Conservation (phyloP, 2,888 invertebrate species). For the Entomobrya proxima region DNA sequence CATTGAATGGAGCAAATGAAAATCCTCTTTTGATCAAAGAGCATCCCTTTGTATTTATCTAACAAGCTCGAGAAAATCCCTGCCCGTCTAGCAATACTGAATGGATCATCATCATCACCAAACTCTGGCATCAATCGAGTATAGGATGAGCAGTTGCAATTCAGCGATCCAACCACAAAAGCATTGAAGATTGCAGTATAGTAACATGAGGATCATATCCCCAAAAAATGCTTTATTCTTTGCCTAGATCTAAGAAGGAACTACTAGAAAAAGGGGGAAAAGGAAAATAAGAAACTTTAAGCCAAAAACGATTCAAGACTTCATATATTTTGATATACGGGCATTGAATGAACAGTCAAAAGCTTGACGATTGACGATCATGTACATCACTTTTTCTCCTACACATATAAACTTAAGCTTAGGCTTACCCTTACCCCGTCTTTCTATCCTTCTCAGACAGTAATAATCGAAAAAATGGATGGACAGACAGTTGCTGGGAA, state of each 20-base stretch:
- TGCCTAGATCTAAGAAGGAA: background rate
- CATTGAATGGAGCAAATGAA: background rate
- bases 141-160: background rate
- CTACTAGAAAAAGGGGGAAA: background rate
- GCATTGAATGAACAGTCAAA: background rate
- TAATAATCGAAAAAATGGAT: slow-evolving; percentile 11
- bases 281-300: too few species aligned
- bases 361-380: background rate
- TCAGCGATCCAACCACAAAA: background rate
- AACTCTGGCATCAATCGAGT: background rate
- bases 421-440: background rate
- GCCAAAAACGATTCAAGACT: too few species aligned
- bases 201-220: too few species aligned
- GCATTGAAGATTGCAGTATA: background rate
- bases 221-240: background rate
- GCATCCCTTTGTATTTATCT: slow-evolving; percentile 1
- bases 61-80: background rate
- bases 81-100: background rate
- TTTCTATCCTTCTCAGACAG: background rate
- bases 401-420: background rate
- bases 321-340: background rate
- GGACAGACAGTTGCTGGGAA: background rate
- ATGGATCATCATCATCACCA: background rate
- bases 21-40: slow-evolving; percentile 2
- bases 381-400: background rate